Percentiles rank a stretch among this genome's conserved stretches.
phyloP scores from a whole-genome alignment of 2,888 invertebrate genomes.

The Megaustenia siamemsis region DNA sequence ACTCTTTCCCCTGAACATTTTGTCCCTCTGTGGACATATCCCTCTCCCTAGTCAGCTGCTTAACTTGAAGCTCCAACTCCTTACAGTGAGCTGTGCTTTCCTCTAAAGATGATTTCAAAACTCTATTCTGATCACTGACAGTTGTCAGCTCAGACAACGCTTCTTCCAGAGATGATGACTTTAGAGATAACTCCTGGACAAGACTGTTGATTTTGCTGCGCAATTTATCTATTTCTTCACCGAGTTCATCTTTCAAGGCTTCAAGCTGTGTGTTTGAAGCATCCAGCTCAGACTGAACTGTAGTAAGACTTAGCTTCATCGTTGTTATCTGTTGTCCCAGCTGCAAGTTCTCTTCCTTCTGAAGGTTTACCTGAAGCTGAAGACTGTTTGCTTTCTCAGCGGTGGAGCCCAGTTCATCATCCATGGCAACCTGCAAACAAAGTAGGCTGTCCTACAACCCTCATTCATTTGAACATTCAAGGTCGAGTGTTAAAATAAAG shows the following conservation, averaged over 20 bases:
- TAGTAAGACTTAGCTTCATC: slow-evolving; percentile 19
- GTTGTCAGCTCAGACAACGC: slow-evolving; percentile 23
- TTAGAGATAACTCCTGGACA: slow-evolving; percentile 79
- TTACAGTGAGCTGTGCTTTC: slow-evolving; percentile 24
- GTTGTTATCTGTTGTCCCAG: slow-evolving; percentile 19
- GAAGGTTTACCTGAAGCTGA: slow-evolving; percentile 12
- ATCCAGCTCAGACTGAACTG: slow-evolving; percentile 45
- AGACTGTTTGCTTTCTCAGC: slow-evolving; percentile 16
- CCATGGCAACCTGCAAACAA: slow-evolving; percentile 49
- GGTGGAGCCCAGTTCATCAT: slow-evolving; percentile 27
- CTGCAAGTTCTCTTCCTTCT: slow-evolving; percentile 3
- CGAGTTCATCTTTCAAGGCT: slow-evolving; percentile 51
- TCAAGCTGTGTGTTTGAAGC: slow-evolving; percentile 32
- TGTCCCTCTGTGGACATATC: slow-evolving; percentile 78
- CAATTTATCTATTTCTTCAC: slow-evolving; percentile 52
- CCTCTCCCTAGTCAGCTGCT: slow-evolving; percentile 83
- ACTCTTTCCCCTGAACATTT: slow-evolving; percentile 80
- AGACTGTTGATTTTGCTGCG: slow-evolving; percentile 50
- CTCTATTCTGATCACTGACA: slow-evolving; percentile 12
- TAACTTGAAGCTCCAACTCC: slow-evolving; percentile 60
- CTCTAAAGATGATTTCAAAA: slow-evolving; percentile 46
- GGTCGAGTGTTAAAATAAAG: not conserved
- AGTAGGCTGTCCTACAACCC: slow-evolving; percentile 41
- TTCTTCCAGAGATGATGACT: slow-evolving; percentile 50
- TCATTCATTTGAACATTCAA: not conserved